Base-by-base conservation (phyloP, 2,113 vertebrate genomes). In the Ageneiosus marmoratus region DNA sequence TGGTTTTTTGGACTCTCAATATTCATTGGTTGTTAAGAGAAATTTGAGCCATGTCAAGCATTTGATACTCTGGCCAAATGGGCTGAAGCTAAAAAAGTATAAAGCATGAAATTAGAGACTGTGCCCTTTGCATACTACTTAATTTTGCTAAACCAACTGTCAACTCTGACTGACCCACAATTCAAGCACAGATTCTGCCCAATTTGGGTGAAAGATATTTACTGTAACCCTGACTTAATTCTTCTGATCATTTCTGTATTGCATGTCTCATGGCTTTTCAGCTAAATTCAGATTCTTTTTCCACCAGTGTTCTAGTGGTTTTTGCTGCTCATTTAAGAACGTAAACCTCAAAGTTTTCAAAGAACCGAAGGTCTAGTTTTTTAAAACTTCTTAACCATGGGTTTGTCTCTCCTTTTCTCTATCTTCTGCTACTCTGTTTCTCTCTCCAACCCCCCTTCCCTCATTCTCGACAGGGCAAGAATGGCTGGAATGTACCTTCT, bases 401-500 rank as follows among this genome's bases (percentile, higher is more conserved):
- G 83, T 82, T 86, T 75, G 82, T 29, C 56, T 69, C 73, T 51
- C 24, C 3, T 29, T 13, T 37, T 63, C 13, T 55, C 27, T 76
- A n/a, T 80, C 46, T 32, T 2, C 82, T 51, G 86, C 85, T 83
- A 70, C 41, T 24, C 53, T 83, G 11, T 65, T 76, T 83, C 69
- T 72, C 41, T 22, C 32, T 73, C 44, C 27, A 29, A 44, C 48
- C 60, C 51, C 81, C 41, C 77, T 67, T 50, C 41, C 53, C 50
- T 53, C 82, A 55, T 81, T 74, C 84, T 84, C 83, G 79, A 84
- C 69, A 74, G 83, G 83, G 81, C 79, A 86, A 82, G 79, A 53
- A 88, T 88, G 83, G 81, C 63, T 80, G 83, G 85, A 86, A 86
- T 85, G 80, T 78, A 82, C 81, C 85, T 60, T 88, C 77, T 83